Base-by-base conservation (phyloP, 2,797 vertebrate species). In the Trachops cirrhosus region DNA sequence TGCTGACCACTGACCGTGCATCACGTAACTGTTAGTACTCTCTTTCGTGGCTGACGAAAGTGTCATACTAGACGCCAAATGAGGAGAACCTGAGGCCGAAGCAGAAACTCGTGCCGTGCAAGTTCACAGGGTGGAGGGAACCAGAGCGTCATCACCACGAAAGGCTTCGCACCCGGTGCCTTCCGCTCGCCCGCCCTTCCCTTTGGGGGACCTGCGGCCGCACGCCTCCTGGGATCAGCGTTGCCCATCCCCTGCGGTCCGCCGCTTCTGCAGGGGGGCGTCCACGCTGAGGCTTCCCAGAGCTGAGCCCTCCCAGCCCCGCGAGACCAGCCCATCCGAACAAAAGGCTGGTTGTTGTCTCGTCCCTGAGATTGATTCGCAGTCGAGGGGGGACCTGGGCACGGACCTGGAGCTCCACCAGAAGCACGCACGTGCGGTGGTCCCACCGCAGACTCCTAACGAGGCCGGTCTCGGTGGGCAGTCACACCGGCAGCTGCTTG, bases 151-250 rank as follows among this genome's bases (percentile, higher is more conserved):
- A 9, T 5, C 79, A 24, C 29, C 21, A 14, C 2, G 29, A 46
- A 21, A 16, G 6, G 10, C 57, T 2, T 1, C 15, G 18, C 57
- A 9, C 57, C 29, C 11, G 21, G 15, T 2, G 29, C 57, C 57
- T 64, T 44, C 39, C 1, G 3, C 11, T 44, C 4, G 44, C 57
- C 39, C 8, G 29, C 57, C 29, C 3, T 62, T 41, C 57, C 41
- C 59, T 24, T 3, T 0, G 59, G 41, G 32, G 7, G 8, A 6
- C 16, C 1, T 46, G 2, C 41, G 5, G 32, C 41, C 59, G 9
- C 57, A 16, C 8, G 3, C 22, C 41, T 44, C 41, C 15, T 10
- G 41, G 21, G 22, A 2, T 34, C 14, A 1, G 79, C 5, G 5
- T 6, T 6, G 41, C 32, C 32, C 21, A 9, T 1, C 7, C 59